phyloP scores from a whole-genome alignment of 2,113 vertebrate genomes.

The Microtus ochrogaster region DNA sequence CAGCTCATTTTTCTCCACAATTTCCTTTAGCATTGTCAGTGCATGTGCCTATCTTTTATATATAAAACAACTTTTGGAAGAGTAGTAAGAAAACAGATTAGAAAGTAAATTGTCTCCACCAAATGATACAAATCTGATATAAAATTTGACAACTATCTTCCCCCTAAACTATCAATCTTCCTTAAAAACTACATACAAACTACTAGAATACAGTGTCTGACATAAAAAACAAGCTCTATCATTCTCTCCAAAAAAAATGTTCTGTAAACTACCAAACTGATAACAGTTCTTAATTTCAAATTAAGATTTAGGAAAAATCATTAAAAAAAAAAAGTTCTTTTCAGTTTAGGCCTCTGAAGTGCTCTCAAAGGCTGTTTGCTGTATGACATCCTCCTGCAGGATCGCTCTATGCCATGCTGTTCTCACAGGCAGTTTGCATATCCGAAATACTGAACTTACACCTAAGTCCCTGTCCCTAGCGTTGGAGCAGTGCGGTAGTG shows the following conservation, averaged over 20 bases:
- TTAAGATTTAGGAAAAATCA: neutral
- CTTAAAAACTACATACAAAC: slow-evolving; percentile 28
- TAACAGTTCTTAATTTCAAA: slow-evolving; percentile 44
- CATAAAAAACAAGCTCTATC: neutral
- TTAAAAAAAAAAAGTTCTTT: slow-evolving; percentile 4
- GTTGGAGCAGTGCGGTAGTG: too few species aligned
- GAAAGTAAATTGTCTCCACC: neutral
- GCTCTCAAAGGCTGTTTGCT: neutral
- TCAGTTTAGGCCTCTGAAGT: neutral
- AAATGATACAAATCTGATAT: neutral
- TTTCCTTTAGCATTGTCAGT: neutral
- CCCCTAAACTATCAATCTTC: neutral
- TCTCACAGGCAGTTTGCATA: neutral
- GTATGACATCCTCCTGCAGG: neutral
- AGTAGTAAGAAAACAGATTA: neutral
- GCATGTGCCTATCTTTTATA: slow-evolving; percentile 26
- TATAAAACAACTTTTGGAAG: slow-evolving; percentile 42
- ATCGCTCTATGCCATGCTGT: neutral
- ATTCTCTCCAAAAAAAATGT: neutral
- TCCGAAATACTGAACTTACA: neutral
- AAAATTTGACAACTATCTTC: slow-evolving; percentile 20
- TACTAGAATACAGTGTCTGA: slow-evolving; percentile 19
- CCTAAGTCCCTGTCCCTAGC: neutral
- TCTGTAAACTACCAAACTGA: slow-evolving; percentile 31
- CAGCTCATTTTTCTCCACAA: slow-evolving; percentile 28